A percentile compares a stretch with the other conserved stretches of the same genome.
Conservation (phyloP, 2,888 invertebrate species). For the Drosophila cracens region DNA sequence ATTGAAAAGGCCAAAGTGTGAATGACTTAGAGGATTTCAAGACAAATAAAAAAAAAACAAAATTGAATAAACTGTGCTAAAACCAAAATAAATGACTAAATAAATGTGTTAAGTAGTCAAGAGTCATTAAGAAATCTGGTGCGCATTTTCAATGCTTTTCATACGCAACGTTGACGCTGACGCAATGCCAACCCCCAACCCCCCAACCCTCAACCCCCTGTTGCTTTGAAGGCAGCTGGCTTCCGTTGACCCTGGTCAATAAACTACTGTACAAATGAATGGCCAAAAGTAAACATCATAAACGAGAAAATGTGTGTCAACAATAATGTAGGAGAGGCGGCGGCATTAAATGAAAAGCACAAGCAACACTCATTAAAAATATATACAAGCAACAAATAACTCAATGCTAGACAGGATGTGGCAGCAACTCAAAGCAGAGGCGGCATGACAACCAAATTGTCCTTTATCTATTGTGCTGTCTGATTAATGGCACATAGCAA, state of each 20-base stretch:
- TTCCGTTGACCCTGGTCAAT: conserved; percentile 76
- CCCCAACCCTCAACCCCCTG: not conserved
- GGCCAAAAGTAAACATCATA: conserved; percentile 51
- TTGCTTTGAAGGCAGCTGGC: conserved; percentile 43
- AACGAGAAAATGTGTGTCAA: conserved; percentile 50
- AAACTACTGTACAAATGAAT: conserved; percentile 52
- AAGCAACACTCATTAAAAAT: conserved; percentile 37
- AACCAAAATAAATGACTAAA: conserved; percentile 40
- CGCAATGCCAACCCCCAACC: conserved; percentile 31
- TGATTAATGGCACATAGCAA: conserved; percentile 57
- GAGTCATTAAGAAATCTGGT: conserved; percentile 48
- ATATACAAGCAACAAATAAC: conserved; percentile 2
- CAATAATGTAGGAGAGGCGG: conserved; percentile 43
- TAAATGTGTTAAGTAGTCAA: conserved; percentile 63
- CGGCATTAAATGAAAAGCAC: conserved; percentile 10
- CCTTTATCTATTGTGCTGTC: conserved; percentile 34
- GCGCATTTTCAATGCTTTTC: conserved; percentile 48
- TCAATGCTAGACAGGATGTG: conserved; percentile 29
- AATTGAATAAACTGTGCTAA: conserved; percentile 35
- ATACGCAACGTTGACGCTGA: conserved; percentile 65
- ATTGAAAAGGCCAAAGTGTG: conserved; percentile 39
- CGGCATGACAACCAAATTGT: conserved; percentile 9
- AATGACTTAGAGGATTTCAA: conserved; percentile 9
- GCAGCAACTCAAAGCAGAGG: conserved; percentile 8
- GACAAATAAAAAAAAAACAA: conserved; percentile 5